phyloP scores from a whole-genome alignment of 2,888 invertebrate genomes.

The Stegophylla sp. region DNA sequence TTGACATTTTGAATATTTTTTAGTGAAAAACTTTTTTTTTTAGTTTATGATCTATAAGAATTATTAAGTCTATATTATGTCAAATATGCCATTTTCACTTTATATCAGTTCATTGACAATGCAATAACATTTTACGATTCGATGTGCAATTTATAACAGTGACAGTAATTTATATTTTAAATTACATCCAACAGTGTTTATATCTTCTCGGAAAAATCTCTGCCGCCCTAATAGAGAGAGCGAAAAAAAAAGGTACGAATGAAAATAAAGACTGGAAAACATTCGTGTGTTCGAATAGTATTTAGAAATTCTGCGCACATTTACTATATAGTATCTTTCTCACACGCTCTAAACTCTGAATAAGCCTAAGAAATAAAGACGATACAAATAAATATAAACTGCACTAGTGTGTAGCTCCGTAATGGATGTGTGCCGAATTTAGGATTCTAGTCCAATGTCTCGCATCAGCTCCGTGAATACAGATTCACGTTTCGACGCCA shows the following conservation, averaged over 20 bases:
- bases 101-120: neutral
- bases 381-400: slow-evolving; percentile 59
- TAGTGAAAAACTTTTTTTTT: too few species aligned
- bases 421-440: slow-evolving; percentile 54
- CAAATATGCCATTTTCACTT: neutral
- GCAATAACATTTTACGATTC: neutral
- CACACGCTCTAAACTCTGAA: slow-evolving; percentile 37
- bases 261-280: slow-evolving; percentile 33
- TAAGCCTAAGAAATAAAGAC: slow-evolving; percentile 55
- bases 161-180: slow-evolving; percentile 24
- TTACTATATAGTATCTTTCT: slow-evolving; percentile 36
- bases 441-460: slow-evolving; percentile 56
- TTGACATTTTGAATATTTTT: too few species aligned
- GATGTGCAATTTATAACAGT: neutral
- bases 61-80: too few species aligned
- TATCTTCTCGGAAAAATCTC: slow-evolving; percentile 5
- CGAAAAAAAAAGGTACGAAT: neutral
- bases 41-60: too few species aligned
- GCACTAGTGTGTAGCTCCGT: slow-evolving; percentile 33
- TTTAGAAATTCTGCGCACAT: slow-evolving; percentile 48
- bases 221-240: neutral
- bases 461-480: slow-evolving; percentile 56
- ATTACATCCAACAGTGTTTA: slow-evolving; percentile 3
- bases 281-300: slow-evolving; percentile 44
- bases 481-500: slow-evolving; percentile 57